phyloP scores from a whole-genome alignment of 2,797 vertebrate species.

The Micropoecilia bifurca region DNA sequence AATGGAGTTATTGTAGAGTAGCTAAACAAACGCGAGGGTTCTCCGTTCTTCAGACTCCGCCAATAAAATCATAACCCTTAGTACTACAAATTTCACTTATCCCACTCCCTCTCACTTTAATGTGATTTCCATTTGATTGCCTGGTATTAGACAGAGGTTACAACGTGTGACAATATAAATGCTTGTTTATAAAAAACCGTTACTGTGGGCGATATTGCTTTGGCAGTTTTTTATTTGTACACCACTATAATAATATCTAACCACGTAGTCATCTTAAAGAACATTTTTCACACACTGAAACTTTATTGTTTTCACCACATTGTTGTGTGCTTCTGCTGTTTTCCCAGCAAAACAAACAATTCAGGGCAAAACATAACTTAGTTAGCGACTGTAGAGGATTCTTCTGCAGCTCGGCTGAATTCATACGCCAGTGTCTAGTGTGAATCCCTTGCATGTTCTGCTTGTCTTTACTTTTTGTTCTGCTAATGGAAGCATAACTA shows the following conservation, averaged over 20 bases:
- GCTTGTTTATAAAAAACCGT: slow-evolving; percentile 60
- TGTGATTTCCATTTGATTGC: slow-evolving; percentile 64
- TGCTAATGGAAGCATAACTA: neutral
- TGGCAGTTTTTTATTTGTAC: slow-evolving; percentile 54
- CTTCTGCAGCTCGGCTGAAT: slow-evolving; percentile 4
- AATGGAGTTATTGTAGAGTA: slow-evolving; percentile 21
- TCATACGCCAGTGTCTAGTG: slow-evolving; percentile 6
- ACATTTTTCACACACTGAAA: slow-evolving; percentile 48
- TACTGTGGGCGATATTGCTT: slow-evolving; percentile 58
- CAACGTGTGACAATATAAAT: slow-evolving; percentile 59
- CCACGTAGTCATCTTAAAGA: slow-evolving; percentile 33
- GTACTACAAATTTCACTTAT: slow-evolving; percentile 58
- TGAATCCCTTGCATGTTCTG: slow-evolving; percentile 12
- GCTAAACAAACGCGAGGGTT: slow-evolving; percentile 29
- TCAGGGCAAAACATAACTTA: slow-evolving; percentile 34
- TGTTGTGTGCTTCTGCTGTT: slow-evolving; percentile 18
- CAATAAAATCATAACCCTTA: slow-evolving; percentile 45
- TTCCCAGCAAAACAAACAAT: slow-evolving; percentile 31
- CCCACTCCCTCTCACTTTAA: slow-evolving; percentile 59
- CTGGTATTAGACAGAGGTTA: slow-evolving; percentile 50
- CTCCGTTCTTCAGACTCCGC: slow-evolving; percentile 35
- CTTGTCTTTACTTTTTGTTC: slow-evolving; percentile 1
- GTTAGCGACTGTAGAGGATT: slow-evolving; percentile 37
- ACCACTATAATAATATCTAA: slow-evolving; percentile 44
- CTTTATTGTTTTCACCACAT: slow-evolving; percentile 37